phyloP scores from a whole-genome alignment of 2,888 invertebrate genomes.

The Thumatha senex region DNA sequence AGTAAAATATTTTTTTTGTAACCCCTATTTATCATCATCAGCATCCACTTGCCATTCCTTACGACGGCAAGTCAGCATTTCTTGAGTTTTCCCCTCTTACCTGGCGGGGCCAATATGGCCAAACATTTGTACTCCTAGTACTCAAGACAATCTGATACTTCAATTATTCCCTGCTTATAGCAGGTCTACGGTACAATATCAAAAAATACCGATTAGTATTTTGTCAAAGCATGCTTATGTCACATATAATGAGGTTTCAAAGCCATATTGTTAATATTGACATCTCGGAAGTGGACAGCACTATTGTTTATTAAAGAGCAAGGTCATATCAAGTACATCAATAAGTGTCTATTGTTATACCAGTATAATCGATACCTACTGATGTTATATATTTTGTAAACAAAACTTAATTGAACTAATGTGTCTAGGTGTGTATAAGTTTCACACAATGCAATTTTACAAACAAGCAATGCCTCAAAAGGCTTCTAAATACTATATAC shows the following conservation, averaged over 20 bases:
- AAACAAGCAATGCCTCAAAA: no score
- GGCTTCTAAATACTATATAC: no score
- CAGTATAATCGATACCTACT: neutral
- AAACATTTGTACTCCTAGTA: no score
- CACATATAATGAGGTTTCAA: slow-evolving; percentile 10
- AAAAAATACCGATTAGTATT: slow-evolving; percentile 1
- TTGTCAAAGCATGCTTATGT: slow-evolving; percentile 16
- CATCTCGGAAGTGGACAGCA: slow-evolving; percentile 18
- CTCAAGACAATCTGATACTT: no score
- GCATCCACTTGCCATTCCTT: no score
- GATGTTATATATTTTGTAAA: neutral
- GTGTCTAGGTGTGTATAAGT: neutral
- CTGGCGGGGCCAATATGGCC: no score
- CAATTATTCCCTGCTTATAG: neutral
- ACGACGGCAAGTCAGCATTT: no score
- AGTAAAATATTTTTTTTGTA: no score
- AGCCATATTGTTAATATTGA: slow-evolving; percentile 10
- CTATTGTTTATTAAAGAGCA: slow-evolving; percentile 12
- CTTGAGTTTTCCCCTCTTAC: no score
- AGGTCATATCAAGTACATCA: slow-evolving; percentile 2
- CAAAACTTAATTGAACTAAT: neutral
- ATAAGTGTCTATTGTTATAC: slow-evolving; percentile 6
- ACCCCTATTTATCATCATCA: no score
- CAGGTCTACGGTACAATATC: neutral
- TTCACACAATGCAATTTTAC: no score